Evolutionary conservation across 1,140 invertebrate genomes (phyloP).

Genomic region (Cherax destructor): DNA sequence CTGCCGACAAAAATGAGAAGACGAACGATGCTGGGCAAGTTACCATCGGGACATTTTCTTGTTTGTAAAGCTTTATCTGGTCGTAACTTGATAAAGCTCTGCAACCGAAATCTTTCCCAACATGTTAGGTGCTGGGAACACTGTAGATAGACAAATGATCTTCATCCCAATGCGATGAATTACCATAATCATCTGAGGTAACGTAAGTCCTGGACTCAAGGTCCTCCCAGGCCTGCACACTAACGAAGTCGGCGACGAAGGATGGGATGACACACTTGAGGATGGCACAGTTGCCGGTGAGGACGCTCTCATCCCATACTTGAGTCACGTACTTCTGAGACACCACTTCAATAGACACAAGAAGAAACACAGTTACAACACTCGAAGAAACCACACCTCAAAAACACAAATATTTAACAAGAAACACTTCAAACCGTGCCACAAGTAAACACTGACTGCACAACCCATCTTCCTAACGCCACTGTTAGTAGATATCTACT

Average conservation of each 20-base stretch:
- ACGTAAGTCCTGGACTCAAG: slow-evolving; percentile 83
- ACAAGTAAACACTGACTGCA: too few relatives aligned
- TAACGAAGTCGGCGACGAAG: slow-evolving; percentile 94
- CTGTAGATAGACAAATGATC: neutral
- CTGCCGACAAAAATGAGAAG: too few relatives aligned
- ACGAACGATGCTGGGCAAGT: too few relatives aligned
- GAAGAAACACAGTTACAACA: neutral
- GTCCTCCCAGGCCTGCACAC: slow-evolving; percentile 90
- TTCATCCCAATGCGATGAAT: neutral
- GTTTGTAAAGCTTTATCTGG: too few relatives aligned
- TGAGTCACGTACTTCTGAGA: slow-evolving; percentile 73
- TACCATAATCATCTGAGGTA: slow-evolving; percentile 65
- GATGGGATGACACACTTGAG: slow-evolving; percentile 94
- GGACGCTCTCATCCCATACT: slow-evolving; percentile 76
- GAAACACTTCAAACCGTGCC: too few relatives aligned
- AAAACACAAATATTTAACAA: too few relatives aligned
- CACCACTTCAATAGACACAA: slow-evolving; percentile 68
- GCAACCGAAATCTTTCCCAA: too few relatives aligned
- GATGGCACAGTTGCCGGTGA: slow-evolving; percentile 86
- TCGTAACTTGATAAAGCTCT: too few relatives aligned
- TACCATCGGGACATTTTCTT: too few relatives aligned
- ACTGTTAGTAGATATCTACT: too few relatives aligned
- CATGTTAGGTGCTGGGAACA: neutral
- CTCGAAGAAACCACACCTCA: neutral
- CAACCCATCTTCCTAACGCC: too few relatives aligned